Evolutionary conservation across 2,888 invertebrate species (phyloP).

Genomic region (Exephanes ischioxanthus): DNA sequence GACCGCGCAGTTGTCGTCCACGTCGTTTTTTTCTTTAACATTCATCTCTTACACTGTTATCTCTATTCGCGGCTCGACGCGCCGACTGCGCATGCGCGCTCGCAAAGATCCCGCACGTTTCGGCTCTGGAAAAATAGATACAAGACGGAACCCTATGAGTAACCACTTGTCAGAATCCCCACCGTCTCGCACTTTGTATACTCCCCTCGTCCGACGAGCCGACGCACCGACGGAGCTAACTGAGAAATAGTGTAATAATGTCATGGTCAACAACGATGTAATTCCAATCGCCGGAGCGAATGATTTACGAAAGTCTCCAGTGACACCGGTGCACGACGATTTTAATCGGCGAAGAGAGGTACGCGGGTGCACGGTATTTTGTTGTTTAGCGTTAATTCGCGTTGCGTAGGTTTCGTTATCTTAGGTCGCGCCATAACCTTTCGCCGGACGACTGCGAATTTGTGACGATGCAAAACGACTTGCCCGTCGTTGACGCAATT

Average conservation of each 20-base stretch:
- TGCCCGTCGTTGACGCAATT: background rate
- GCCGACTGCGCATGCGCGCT: background rate
- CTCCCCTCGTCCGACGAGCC: conserved; percentile 5
- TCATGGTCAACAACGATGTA: conserved; percentile 68
- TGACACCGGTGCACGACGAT: conserved; percentile 48
- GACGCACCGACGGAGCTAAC: conserved; percentile 39
- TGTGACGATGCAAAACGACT: background rate
- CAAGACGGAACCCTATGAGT: conserved; percentile 26
- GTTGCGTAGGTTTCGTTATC: background rate
- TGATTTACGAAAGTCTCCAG: conserved; percentile 53
- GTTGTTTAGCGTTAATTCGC: background rate
- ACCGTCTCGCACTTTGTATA: background rate
- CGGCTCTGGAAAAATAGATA: background rate
- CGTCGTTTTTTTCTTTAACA: background rate
- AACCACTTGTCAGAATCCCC: conserved; percentile 19
- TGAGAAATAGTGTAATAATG: conserved; percentile 66
- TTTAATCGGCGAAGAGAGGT: conserved; percentile 39
- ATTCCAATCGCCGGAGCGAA: conserved; percentile 58
- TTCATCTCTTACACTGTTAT: background rate
- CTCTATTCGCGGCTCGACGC: background rate
- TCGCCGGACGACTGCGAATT: background rate
- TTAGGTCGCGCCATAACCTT: background rate
- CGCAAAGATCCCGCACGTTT: background rate
- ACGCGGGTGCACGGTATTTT: background rate
- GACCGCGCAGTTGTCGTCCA: background rate